These are phyloP conservation scores for Pogona vitticeps DNA, from an alignment of 2,113 vertebrate genomes.

Conservation along the genomic window DNA sequence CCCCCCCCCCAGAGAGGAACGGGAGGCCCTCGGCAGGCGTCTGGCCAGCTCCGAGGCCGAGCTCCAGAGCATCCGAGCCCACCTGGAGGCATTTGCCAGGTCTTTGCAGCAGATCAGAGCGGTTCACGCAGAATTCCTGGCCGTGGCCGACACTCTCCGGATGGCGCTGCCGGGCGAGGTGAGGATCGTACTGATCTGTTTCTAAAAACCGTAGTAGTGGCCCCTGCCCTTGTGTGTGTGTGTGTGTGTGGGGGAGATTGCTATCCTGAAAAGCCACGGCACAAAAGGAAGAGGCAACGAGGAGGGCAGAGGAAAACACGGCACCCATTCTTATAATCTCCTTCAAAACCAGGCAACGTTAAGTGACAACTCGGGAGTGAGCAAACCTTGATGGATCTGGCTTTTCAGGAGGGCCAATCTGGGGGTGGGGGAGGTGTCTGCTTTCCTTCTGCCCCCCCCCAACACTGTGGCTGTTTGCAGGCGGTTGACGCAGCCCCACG, in stretches of 20 bases:
- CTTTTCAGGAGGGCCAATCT: no score
- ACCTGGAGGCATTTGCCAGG: slow-evolving; percentile 43
- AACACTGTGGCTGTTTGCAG: slow-evolving; percentile 39
- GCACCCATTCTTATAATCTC: no score
- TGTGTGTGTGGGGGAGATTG: no score
- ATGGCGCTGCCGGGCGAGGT: slow-evolving; percentile 54
- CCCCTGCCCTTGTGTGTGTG: background rate
- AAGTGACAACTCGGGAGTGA: no score
- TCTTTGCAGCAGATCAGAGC: slow-evolving; percentile 42
- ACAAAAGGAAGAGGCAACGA: background rate
- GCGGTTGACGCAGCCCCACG: background rate
- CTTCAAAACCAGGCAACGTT: no score
- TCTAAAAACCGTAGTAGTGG: background rate
- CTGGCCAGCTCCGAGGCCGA: slow-evolving; percentile 43
- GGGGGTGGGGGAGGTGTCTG: no score
- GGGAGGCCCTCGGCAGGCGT: slow-evolving; percentile 21
- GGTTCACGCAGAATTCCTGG: slow-evolving; percentile 49
- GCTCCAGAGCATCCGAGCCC: slow-evolving; percentile 16
- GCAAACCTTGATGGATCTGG: no score
- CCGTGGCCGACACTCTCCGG: slow-evolving; percentile 41
- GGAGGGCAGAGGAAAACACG: no score
- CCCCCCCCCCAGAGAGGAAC: background rate
- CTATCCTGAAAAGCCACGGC: no score
- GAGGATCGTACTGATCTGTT: background rate
- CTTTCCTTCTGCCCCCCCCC: no score